A percentile compares a stretch with the other conserved stretches of the same genome.
phyloP scores from a whole-genome alignment of 2,888 invertebrate genomes.

The Amblyteles armatorius region DNA sequence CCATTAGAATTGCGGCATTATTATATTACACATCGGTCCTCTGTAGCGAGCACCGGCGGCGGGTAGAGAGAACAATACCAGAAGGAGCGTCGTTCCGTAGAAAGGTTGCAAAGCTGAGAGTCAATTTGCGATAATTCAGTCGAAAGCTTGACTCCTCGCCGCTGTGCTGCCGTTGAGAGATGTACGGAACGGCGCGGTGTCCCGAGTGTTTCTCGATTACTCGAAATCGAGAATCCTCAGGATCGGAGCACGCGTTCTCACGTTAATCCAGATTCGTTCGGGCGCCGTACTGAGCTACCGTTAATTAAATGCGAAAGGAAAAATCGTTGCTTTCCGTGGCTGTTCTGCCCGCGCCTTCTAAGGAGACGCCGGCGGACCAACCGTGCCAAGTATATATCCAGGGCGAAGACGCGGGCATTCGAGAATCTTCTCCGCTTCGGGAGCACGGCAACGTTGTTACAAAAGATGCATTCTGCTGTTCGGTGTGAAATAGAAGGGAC shows the following conservation, averaged over 20 bases:
- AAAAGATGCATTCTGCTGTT: slow-evolving; percentile 57
- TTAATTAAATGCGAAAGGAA: slow-evolving; percentile 57
- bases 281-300: slow-evolving; percentile 40
- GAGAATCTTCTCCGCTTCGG: slow-evolving; percentile 29
- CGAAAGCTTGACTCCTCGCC: slow-evolving; percentile 11
- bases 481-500: slow-evolving; percentile 53
- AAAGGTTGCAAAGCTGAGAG: slow-evolving; percentile 32
- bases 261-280: slow-evolving; percentile 57
- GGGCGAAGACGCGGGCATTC: slow-evolving; percentile 37
- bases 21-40: slow-evolving; percentile 50
- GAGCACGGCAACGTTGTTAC: slow-evolving; percentile 35
- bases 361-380: slow-evolving; percentile 40
- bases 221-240: slow-evolving; percentile 36
- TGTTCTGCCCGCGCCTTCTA: slow-evolving; percentile 54
- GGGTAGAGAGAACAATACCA: slow-evolving; percentile 57
- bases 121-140: slow-evolving; percentile 64
- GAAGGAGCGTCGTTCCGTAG: slow-evolving; percentile 34
- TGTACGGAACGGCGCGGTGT: not conserved
- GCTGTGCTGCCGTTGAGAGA: slow-evolving; percentile 25
- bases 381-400: slow-evolving; percentile 17
- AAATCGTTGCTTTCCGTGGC: slow-evolving; percentile 40
- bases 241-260: slow-evolving; percentile 46
- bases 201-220: slow-evolving; percentile 4
- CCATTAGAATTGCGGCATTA: slow-evolving; percentile 57
- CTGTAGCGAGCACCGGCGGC: not conserved